Evolutionary conservation across 2,888 invertebrate species (phyloP), one percentile per base, ranked within the genome.

Genomic region (Helobdella robusta): DNA sequence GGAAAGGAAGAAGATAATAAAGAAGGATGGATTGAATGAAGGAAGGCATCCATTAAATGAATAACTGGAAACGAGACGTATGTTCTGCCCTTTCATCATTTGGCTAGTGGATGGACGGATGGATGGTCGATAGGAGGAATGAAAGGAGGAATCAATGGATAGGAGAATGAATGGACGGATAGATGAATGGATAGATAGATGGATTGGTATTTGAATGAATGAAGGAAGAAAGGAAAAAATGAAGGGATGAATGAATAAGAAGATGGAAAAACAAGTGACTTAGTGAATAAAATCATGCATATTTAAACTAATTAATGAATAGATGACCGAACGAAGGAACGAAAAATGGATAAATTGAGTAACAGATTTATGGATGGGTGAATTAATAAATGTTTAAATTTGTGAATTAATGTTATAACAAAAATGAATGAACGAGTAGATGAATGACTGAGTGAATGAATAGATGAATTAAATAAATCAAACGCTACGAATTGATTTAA

Each of bases 201-300:
- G 15, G 44, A 15, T 15, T 40, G 44, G 44, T 40, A 15, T 11
- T 40, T 11, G 44, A 40, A 15, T 11, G 44, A 15, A 15, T 15
- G 44, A n/a, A n/a, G n/a, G n/a, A n/a, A n/a, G n/a, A n/a, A n/a
- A n/a, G n/a, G 11, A 11, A 50, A 11, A 6, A 11, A n/a, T 50
- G 50, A 50, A 50, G n/a, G 50, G 23, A 50, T n/a, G 50, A 50
- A 50, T 50, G 50, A 50, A 11, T 11, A n/a, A n/a, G 50, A 50
- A 6, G 23, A 50, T 11, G 50, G 50, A 50, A 8, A 6, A 11
- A 11, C 23, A 25, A 50, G 23, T 50, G 50, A 50, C n/a, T 50
- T 6, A 50, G 23, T n/a, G 20, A 6, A 50, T 50, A 25, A n/a
- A 6, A 20, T n/a, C n/a, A 50, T 50, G 20, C 6, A 11, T 50